Base-by-base conservation (phyloP, 2,797 vertebrate species). In the Arctocebus calabarensis region DNA sequence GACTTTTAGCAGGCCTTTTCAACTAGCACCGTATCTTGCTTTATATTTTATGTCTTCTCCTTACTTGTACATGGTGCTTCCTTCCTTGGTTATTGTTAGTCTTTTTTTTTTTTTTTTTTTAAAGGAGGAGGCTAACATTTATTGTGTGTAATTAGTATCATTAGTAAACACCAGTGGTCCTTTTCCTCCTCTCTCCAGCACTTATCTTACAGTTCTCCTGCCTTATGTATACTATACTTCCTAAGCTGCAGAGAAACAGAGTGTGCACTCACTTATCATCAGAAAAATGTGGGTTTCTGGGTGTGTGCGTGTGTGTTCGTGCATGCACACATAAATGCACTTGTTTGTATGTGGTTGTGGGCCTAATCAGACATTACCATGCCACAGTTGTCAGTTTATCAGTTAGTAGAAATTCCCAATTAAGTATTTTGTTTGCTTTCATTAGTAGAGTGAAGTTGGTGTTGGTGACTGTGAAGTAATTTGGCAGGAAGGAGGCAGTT, bases 341-440 rank as follows among this genome's bases (percentile, higher is more conserved):
- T 23, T 23, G 6, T 61, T 59, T 57, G 29, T 37, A 25, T 13
- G 11, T 59, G n/a, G 3, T 16, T 10, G 25, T 32, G n/a, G 55
- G 27, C 93, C 95, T 95, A 95, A 68, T 91, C 88, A 91, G 81
- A 95, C 74, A 25, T 55, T 57, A 94, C 59, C 43, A 45, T 95
- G 82, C 62, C 92, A 93, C 95, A 97, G 95, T 95, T 98, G 93
- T 88, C 97, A 81, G 75, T 90, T 91, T 87, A 78, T 94, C 90
- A 89, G 13, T 97, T 95, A 96, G 94, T 94, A 91, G 94, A 97
- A 97, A 97, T 74, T 93, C 90, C 95, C 96, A 92, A 86, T 97
- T 97, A 97, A 97, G 87, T 94, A 93, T 66, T 66, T 20, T 66
- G 32, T 91, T 91, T 96, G 79, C 87, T 97, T 96, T 91, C 88